Percentiles rank a stretch among this genome's conserved stretches.
Evolutionary conservation across 2,113 vertebrate genomes (phyloP).

Genomic region (Otus sunia): DNA sequence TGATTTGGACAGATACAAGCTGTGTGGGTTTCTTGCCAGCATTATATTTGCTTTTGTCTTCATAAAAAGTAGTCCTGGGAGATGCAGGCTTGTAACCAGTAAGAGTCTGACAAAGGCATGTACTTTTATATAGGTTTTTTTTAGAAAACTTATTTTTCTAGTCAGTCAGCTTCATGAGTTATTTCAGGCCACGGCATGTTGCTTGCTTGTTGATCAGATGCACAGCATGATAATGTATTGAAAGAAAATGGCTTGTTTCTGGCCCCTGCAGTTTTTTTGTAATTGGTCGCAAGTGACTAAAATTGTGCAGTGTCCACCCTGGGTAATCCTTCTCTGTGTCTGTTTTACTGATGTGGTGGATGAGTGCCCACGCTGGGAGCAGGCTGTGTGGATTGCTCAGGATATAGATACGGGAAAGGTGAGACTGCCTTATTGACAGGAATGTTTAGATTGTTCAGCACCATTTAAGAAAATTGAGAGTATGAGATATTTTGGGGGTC

Average conservation of each 20-base stretch:
- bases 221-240: background rate
- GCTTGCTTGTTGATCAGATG: background rate
- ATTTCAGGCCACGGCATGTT: background rate
- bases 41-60: constrained; percentile 20
- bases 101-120: background rate
- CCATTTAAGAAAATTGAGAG: background rate
- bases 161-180: background rate
- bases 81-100: background rate
- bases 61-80: background rate
- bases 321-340: rapidly evolving
- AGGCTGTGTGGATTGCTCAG: background rate
- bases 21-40: background rate
- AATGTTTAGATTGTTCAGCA: background rate
- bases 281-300: background rate
- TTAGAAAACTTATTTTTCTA: background rate
- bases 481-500: background rate
- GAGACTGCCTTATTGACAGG: background rate
- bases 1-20: constrained; percentile 10
- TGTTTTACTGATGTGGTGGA: background rate
- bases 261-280: background rate
- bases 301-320: background rate
- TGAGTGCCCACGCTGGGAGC: background rate
- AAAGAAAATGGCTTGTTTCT: background rate
- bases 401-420: background rate
- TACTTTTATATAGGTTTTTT: background rate